These are phyloP conservation scores for Oncorhynchus kisutch DNA, from an alignment of 2,113 vertebrate genomes.

Conservation along the genomic window DNA sequence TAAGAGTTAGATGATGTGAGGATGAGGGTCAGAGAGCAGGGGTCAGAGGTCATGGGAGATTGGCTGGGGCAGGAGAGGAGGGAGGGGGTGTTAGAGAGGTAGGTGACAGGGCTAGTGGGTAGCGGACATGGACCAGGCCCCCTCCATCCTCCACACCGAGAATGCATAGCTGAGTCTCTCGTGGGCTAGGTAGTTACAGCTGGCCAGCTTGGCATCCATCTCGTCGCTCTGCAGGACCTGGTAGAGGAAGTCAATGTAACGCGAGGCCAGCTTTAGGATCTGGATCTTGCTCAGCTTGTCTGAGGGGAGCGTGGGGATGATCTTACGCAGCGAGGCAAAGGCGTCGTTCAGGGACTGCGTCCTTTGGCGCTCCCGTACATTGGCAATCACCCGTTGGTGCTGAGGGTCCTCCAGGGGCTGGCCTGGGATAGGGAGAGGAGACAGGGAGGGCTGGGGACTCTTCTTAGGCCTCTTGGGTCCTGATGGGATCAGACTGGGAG, in stretches of 20 bases:
- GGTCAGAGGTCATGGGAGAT: constrained; percentile 23
- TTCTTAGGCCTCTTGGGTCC: constrained; percentile 68
- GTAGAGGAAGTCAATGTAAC: constrained; percentile 91
- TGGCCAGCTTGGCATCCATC: constrained; percentile 81
- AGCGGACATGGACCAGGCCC: constrained; percentile 88
- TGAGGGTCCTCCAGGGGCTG: constrained; percentile 77
- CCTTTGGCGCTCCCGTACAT: constrained; percentile 85
- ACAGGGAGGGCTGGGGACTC: constrained; percentile 55
- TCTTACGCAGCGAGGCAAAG: constrained; percentile 85
- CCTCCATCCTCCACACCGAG: constrained; percentile 93
- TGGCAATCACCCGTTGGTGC: constrained; percentile 84
- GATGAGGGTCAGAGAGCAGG: constrained; percentile 2
- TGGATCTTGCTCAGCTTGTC: constrained; percentile 94
- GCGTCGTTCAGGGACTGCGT: constrained; percentile 89
- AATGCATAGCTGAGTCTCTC: constrained; percentile 90
- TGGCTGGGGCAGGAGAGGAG: constrained; percentile 5
- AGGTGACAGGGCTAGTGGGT: constrained; percentile 72
- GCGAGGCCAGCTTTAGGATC: constrained; percentile 85
- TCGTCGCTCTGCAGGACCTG: constrained; percentile 88
- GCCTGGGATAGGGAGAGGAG: constrained; percentile 30
- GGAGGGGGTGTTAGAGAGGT: neutral
- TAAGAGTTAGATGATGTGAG: neutral
- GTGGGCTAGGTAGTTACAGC: constrained; percentile 86
- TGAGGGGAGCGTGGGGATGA: constrained; percentile 87
- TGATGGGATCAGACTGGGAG: constrained; percentile 22